A percentile compares a stretch with the other conserved stretches of the same genome.
These are phyloP conservation scores for Diabrotica virgifera DNA, from an alignment of 1,140 invertebrate species.

Conservation along the genomic window DNA sequence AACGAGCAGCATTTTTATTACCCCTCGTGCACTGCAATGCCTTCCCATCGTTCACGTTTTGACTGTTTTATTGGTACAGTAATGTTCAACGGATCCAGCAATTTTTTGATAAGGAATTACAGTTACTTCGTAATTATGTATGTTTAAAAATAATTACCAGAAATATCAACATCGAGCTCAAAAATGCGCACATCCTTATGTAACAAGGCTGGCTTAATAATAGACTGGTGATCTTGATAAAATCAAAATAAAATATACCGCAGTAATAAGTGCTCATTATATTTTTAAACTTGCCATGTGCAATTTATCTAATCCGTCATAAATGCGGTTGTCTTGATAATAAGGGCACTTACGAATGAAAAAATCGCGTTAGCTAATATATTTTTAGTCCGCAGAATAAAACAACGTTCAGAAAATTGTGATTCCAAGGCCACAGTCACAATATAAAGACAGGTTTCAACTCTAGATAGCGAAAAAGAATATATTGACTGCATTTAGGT, in stretches of 20 bases:
- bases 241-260: background rate
- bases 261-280: background rate
- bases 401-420: too few relatives aligned
- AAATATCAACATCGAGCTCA: background rate
- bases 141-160: background rate
- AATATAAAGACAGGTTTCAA: too few relatives aligned
- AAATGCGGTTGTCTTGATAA: background rate
- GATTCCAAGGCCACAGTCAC: too few relatives aligned
- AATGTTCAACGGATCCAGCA: background rate
- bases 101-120: background rate
- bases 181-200: background rate
- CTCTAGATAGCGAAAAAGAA: too few relatives aligned
- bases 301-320: background rate
- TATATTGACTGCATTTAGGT: too few relatives aligned
- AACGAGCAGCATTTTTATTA: too few relatives aligned
- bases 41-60: too few relatives aligned
- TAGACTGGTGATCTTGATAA: background rate
- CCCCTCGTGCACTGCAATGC: too few relatives aligned
- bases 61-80: too few relatives aligned
- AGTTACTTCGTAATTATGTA: constrained; percentile 1
- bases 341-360: too few relatives aligned
- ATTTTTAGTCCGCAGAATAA: too few relatives aligned
- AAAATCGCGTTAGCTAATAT: too few relatives aligned
- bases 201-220: background rate
- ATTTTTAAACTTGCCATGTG: background rate